Evolutionary conservation across 2,797 vertebrate genomes (phyloP), one percentile per base, ranked within the genome.

Genomic region (Galagoides demidoff): DNA sequence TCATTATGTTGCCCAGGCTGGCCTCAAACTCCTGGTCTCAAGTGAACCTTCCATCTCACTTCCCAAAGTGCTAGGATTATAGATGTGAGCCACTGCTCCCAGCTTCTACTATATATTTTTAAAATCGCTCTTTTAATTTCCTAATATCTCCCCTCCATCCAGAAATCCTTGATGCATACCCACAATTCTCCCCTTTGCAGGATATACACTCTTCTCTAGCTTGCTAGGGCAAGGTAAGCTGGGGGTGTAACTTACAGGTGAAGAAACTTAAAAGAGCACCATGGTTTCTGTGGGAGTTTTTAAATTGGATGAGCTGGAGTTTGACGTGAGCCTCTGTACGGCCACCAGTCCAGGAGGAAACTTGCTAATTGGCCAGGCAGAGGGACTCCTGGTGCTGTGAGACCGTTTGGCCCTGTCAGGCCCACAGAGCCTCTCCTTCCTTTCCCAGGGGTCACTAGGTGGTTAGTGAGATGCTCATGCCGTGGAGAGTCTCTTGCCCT

Each of bases 311-410:
- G 59, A 96, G 92, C 89, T 92, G 82, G 29, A 27, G 7, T 20
- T 93, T 96, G 94, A 98, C 94, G 78, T 74, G 83, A 93, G 94
- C 97, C 49, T 52, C 49, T 52, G 96, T 87, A 93, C 97, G 97
- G 85, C 95, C 78, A 77, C 83, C 92, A 55, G 39, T 89, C 71
- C 64, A 45, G 37, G 43, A 85, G 76, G 88, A 93, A 82, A 92
- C 77, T 96, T 55, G 79, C 81, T 79, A 84, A 97, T 92, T 27
- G 78, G 37, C 90, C 29, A 79, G 95, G 91, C 82, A 57, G 70
- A 49, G 49, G 97, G 96, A 87, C 97, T 97, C 95, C 92, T 96
- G 94, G 92, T 79, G 86, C 73, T 76, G 83, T 95, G 97, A 96
- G 96, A 23, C 49, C 95, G 61, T 96, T 97, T 97, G 97, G 81